These are phyloP conservation scores for Archivesica marissinica DNA, from an alignment of 1,140 invertebrate genomes.

Conservation along the genomic window DNA sequence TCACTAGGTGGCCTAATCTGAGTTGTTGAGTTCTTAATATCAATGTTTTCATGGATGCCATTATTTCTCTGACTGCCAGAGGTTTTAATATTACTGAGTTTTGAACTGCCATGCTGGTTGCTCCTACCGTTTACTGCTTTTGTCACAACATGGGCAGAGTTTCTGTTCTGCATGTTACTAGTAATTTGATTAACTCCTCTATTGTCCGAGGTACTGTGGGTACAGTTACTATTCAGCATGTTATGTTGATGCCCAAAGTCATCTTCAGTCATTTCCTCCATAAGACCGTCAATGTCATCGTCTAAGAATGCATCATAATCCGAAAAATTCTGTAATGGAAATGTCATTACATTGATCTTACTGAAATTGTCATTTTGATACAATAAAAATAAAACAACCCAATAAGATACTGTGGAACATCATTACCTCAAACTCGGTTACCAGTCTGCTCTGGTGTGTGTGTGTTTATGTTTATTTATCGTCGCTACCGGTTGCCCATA, in stretches of 20 bases:
- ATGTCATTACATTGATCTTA: neutral
- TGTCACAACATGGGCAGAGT: neutral
- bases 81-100: neutral
- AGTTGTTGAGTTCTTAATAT: neutral
- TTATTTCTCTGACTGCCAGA: neutral
- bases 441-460: no score
- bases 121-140: neutral
- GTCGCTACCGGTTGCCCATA: no score
- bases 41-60: no score
- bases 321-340: constrained; percentile 2
- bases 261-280: constrained; percentile 19
- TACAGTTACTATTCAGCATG: no score
- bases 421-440: no score
- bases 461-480: no score
- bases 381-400: no score
- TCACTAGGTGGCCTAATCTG: neutral
- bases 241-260: neutral
- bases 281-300: constrained; percentile 40
- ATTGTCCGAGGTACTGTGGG: no score
- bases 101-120: no score
- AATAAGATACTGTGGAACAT: no score
- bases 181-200: no score
- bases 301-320: constrained; percentile 45
- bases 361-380: no score
- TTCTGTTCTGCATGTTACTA: neutral